phyloP scores from a whole-genome alignment of 2,797 vertebrate genomes.

The Hozukius guyotensis region DNA sequence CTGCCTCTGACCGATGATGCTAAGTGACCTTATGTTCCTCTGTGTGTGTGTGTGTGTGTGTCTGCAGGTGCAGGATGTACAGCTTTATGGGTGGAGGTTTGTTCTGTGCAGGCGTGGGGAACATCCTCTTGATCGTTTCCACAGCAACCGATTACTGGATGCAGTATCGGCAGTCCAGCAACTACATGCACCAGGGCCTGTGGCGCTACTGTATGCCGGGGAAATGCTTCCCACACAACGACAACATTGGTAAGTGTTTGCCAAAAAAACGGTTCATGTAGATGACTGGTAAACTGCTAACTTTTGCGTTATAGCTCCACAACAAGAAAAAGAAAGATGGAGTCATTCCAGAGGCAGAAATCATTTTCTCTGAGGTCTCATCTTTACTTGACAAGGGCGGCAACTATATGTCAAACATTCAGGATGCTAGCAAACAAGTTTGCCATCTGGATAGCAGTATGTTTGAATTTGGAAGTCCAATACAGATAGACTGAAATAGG shows the following conservation, averaged over 20 bases:
- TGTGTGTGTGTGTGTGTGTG: constrained; percentile 19
- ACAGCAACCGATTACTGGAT: constrained; percentile 88
- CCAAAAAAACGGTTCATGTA: neutral
- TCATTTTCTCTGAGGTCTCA: neutral
- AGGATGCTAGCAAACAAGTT: neutral
- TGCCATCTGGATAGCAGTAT: neutral
- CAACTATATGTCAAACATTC: neutral
- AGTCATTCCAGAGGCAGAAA: neutral
- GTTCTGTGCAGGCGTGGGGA: constrained; percentile 84
- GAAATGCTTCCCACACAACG: constrained; percentile 80
- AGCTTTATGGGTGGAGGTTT: constrained; percentile 85
- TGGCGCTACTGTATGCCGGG: constrained; percentile 80
- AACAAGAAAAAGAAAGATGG: neutral
- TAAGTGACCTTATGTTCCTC: constrained; percentile 62
- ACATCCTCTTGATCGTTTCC: constrained; percentile 87
- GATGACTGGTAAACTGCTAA: neutral
- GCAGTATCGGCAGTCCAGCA: constrained; percentile 82
- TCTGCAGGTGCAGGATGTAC: constrained; percentile 83
- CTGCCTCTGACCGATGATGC: constrained; percentile 58
- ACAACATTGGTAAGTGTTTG: constrained; percentile 73
- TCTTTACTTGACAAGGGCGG: neutral
- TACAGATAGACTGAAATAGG: neutral
- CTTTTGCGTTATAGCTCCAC: neutral
- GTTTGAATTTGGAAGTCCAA: neutral
- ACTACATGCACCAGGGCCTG: constrained; percentile 83